Evolutionary conservation across 1,140 invertebrate genomes (phyloP).

Genomic region (Caerostris extrusa): DNA sequence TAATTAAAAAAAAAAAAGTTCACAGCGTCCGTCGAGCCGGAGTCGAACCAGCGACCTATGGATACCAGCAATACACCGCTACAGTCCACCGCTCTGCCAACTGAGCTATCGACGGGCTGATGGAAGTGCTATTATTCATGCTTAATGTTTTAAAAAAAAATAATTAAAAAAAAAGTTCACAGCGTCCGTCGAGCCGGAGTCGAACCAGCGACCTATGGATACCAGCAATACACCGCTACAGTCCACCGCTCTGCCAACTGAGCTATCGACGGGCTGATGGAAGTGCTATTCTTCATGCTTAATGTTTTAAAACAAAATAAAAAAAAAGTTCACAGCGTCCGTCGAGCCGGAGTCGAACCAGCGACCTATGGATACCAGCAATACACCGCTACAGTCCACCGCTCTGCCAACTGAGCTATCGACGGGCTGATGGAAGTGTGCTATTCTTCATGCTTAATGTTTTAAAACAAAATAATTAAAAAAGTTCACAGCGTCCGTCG

Average conservation of each 20-base stretch:
- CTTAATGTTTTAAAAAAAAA: too few species aligned
- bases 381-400: slow-evolving; percentile 29
- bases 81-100: slow-evolving; percentile 69
- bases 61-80: background rate
- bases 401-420: slow-evolving; percentile 69
- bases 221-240: background rate
- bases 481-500: too few species aligned
- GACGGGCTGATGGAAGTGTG: too few species aligned
- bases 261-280: slow-evolving; percentile 56
- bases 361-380: slow-evolving; percentile 59
- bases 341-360: slow-evolving; percentile 78
- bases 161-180: too few species aligned
- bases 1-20: too few species aligned
- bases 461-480: too few species aligned
- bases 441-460: too few species aligned
- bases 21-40: slow-evolving; percentile 78
- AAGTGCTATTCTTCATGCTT: too few species aligned
- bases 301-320: too few species aligned
- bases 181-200: slow-evolving; percentile 78
- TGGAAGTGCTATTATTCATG: too few species aligned
- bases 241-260: slow-evolving; percentile 69
- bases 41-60: slow-evolving; percentile 76
- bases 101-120: slow-evolving; percentile 63
- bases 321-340: too few species aligned
- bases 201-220: slow-evolving; percentile 75